Evolutionary conservation across 2,113 vertebrate species (phyloP).

Genomic region (Ploceus nigricollis): DNA sequence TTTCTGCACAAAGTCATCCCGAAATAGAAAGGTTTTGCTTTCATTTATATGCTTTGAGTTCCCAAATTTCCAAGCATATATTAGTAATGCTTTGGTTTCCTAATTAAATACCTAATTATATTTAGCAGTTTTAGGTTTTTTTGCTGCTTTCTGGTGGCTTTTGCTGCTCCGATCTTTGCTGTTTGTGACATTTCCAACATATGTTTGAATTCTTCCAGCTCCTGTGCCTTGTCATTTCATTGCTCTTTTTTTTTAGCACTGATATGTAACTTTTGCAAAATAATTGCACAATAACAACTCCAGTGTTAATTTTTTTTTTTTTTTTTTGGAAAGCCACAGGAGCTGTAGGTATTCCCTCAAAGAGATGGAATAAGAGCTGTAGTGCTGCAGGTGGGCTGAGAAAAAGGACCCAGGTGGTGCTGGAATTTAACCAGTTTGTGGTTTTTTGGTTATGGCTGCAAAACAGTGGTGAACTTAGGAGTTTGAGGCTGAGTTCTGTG

Average conservation of each 20-base stretch:
- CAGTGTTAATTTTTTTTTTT: background rate
- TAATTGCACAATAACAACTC: background rate
- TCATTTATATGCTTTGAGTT: background rate
- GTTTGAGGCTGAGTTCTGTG: background rate
- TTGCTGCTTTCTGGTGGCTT: background rate
- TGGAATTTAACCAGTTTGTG: background rate
- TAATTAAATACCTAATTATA: conserved; percentile 34
- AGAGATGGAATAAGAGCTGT: accelerated
- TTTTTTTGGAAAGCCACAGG: background rate
- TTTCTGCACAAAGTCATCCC: background rate
- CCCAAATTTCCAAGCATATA: background rate
- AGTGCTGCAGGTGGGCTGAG: background rate
- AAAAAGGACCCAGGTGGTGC: background rate
- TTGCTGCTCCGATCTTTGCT: background rate
- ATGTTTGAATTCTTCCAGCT: conserved; percentile 11
- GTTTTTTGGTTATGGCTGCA: background rate
- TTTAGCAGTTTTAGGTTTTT: background rate
- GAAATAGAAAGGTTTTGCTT: background rate
- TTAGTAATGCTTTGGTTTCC: background rate
- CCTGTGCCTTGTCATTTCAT: background rate
- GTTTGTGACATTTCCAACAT: conserved; percentile 11
- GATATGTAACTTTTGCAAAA: background rate
- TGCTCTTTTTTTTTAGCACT: conserved; percentile 10
- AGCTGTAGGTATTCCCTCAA: background rate
- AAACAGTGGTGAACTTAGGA: background rate